Percentiles rank a stretch among this genome's conserved stretches.
Conservation (phyloP, 1,140 invertebrate genomes). For the Cylas formicarius region DNA sequence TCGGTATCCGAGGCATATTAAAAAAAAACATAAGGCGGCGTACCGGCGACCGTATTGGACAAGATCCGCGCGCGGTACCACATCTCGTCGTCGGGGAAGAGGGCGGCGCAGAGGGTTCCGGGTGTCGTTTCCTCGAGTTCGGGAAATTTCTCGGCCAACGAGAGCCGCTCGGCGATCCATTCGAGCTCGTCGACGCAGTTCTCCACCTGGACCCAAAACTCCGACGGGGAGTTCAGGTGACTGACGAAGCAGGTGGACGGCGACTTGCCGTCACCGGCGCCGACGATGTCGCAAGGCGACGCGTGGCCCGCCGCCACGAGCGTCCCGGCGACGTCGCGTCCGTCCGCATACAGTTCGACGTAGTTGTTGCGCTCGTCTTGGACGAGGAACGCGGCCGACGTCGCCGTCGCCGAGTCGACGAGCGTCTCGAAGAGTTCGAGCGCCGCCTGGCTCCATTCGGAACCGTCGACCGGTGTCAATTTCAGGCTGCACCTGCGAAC, state of each 20-base stretch:
- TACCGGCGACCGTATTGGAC: slow-evolving; percentile 48
- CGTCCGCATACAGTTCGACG: slow-evolving; percentile 56
- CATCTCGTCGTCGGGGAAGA: slow-evolving; percentile 58
- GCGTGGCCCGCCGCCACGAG: slow-evolving; percentile 46
- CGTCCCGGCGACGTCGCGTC: slow-evolving; percentile 53
- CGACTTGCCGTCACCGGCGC: slow-evolving; percentile 44
- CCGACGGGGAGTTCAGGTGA: slow-evolving; percentile 56
- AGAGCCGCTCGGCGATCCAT: slow-evolving; percentile 48
- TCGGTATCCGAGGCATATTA: slow-evolving; percentile 32
- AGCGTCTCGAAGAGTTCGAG: slow-evolving; percentile 52
- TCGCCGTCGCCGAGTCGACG: slow-evolving; percentile 38
- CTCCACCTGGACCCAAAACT: slow-evolving; percentile 67
- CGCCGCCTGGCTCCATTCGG: slow-evolving; percentile 60
- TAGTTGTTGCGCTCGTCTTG: slow-evolving; percentile 55
- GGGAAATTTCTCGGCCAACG: slow-evolving; percentile 48
- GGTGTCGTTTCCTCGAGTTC: slow-evolving; percentile 45
- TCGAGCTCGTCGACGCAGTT: slow-evolving; percentile 53
- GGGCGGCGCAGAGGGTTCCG: slow-evolving; percentile 57
- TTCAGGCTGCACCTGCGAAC: slow-evolving; percentile 60
- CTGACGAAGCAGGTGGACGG: slow-evolving; percentile 55
- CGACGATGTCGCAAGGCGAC: slow-evolving; percentile 22
- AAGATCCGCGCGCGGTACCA: slow-evolving; percentile 66
- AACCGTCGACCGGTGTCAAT: slow-evolving; percentile 52
- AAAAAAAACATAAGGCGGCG: background rate
- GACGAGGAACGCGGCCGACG: slow-evolving; percentile 48